Evolutionary conservation across 1,140 invertebrate genomes (phyloP).

Genomic region (Ptiloglossa arizonensis): DNA sequence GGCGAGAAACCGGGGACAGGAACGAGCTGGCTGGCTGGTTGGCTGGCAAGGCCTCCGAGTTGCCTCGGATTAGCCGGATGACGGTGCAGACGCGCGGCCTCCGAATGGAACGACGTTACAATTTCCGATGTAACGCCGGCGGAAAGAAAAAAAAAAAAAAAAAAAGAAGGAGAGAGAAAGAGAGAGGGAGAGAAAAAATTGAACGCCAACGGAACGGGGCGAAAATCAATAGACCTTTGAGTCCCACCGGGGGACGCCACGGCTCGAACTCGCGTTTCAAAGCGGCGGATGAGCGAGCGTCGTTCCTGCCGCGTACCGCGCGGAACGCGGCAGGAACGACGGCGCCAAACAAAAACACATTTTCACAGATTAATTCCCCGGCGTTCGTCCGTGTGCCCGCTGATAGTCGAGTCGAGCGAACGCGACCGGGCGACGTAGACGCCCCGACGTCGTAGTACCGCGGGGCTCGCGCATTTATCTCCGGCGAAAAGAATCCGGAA

Average conservation of each 20-base stretch:
- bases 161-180: conserved; percentile 15
- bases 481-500: conserved; percentile 28
- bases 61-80: conserved; percentile 8
- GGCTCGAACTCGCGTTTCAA: conserved; percentile 29
- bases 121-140: conserved; percentile 47
- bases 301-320: conserved; percentile 4
- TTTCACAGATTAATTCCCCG: conserved; percentile 58
- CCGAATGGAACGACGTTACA: conserved; percentile 54
- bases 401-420: conserved; percentile 12
- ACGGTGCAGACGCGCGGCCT: conserved; percentile 15
- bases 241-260: neutral
- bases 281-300: conserved; percentile 3
- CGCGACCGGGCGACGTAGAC: neutral
- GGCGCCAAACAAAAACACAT: conserved; percentile 46
- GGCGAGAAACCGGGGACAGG: conserved; percentile 5
- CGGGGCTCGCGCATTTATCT: conserved; percentile 21
- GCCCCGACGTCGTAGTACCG: neutral
- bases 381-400: neutral
- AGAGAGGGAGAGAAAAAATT: too few species aligned
- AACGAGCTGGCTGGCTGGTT: too few species aligned
- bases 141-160: conserved; percentile 8
- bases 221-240: conserved; percentile 63
- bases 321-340: conserved; percentile 15
- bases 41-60: too few species aligned
- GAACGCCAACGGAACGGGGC: conserved; percentile 22